phyloP scores from a whole-genome alignment of 2,888 invertebrate genomes.

The Ichneumon xanthorius region DNA sequence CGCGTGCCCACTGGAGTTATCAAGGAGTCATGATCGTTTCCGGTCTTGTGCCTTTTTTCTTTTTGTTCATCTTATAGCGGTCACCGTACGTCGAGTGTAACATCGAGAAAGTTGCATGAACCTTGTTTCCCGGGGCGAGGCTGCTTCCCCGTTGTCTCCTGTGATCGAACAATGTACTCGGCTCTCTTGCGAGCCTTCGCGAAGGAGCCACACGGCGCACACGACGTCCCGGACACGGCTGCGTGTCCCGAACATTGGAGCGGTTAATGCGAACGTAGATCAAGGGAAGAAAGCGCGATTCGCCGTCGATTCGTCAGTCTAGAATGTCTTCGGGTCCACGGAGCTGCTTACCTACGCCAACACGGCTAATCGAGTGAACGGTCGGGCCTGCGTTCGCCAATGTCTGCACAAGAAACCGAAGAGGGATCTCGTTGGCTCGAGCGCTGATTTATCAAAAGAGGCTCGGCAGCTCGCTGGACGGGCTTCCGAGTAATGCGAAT shows the following conservation, averaged over 20 bases:
- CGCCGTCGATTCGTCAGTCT: constrained; percentile 50
- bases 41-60: constrained; percentile 28
- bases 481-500: constrained; percentile 53
- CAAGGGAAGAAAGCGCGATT: constrained; percentile 55
- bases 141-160: constrained; percentile 31
- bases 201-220: constrained; percentile 6
- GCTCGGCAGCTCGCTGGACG: constrained; percentile 43
- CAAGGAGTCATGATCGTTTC: constrained; percentile 62
- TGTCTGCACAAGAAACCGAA: constrained; percentile 1
- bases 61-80: constrained; percentile 55
- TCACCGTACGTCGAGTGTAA: constrained; percentile 60
- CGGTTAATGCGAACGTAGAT: constrained; percentile 63
- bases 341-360: constrained; percentile 40
- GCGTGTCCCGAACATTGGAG: constrained; percentile 50
- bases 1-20: constrained; percentile 53
- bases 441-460: constrained; percentile 36
- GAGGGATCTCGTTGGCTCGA: neutral
- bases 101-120: constrained; percentile 65
- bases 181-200: constrained; percentile 44
- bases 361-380: constrained; percentile 54
- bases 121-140: constrained; percentile 63
- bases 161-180: constrained; percentile 63
- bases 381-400: neutral
- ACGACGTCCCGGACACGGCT: constrained; percentile 48
- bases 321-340: constrained; percentile 29